Evolutionary conservation across 1,140 invertebrate genomes (phyloP).

Genomic region (Aethina tumida): DNA sequence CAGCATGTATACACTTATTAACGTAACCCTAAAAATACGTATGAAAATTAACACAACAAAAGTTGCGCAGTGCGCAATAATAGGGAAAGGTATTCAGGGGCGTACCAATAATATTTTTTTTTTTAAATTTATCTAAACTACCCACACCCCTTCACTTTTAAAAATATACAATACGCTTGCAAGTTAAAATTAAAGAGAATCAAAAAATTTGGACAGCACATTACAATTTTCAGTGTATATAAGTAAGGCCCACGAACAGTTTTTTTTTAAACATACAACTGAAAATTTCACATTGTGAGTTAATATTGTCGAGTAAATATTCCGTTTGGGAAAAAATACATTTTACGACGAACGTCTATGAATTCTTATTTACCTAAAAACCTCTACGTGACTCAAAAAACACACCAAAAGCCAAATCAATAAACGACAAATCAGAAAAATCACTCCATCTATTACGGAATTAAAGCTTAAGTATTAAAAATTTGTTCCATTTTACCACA

Average conservation of each 20-base stretch:
- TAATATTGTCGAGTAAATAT: conserved; percentile 42
- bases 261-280: conserved; percentile 38
- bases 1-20: conserved; percentile 36
- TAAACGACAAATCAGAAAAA: conserved; percentile 9
- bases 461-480: no score
- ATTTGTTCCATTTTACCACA: no score
- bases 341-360: conserved; percentile 24
- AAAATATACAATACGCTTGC: conserved; percentile 14
- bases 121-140: conserved; percentile 10
- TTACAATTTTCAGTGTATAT: conserved; percentile 39
- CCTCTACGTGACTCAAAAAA: conserved; percentile 4
- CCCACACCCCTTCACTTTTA: conserved; percentile 6
- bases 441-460: no score
- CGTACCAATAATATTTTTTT: conserved; percentile 4
- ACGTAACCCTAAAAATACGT: conserved; percentile 38
- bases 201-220: conserved; percentile 39
- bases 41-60: conserved; percentile 30
- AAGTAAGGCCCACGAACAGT: conserved; percentile 43
- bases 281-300: conserved; percentile 38
- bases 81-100: conserved; percentile 18
- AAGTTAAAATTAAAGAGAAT: conserved; percentile 11
- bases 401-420: conserved; percentile 9
- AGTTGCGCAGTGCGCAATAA: conserved; percentile 11
- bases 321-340: conserved; percentile 31
- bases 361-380: background rate